Evolutionary conservation across 1,140 invertebrate genomes (phyloP), one percentile per base, ranked within the genome.

Genomic region (Phymastichus coffea): DNA sequence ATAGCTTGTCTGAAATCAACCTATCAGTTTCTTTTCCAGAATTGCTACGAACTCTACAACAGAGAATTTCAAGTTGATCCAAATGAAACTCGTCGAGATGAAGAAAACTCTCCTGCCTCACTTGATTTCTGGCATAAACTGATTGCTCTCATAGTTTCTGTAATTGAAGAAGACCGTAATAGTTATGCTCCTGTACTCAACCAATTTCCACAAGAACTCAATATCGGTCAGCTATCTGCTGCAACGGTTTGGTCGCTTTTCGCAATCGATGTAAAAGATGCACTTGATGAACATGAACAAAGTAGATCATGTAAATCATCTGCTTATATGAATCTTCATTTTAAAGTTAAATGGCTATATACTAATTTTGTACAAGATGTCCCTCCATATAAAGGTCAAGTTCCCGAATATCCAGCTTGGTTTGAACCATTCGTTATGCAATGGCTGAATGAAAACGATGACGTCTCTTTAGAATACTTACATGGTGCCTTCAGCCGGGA

Each of bases 351-450:
- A 84, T 98, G 96, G 93, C 83, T 99, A 49, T 95, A 99, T 78
- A 95, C 93, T 65, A 97, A 98, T 74, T 99, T 98, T 80, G 95
- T 99, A n/a, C 93, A 92, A 73, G 95, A 99, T 73, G 91, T 99
- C 61, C 95, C 96, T 64, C 93, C 94, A 9, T 97, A 97, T 76
- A 98, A 98, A 72, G 92, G 91, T 51, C 86, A 90, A 44, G 94
- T 98, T 60, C 89, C 89, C 2, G 89, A 99, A 76, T 99, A 99
- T 80, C 97, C 97, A 8, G 92, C 94, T 68, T 99, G 97, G 97
- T 99, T 99, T 79, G 97, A 99, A 74, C 96, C 97, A 2, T 99
- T 99, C 80, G 98, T 99, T 0, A 99, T 99, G 96, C 97, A 99
- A 78, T 99, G 98, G 98, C 84, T 99, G 4, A 99, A 99, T 78